Percentiles rank a stretch among this genome's conserved stretches.
These are phyloP conservation scores for Eudemis profundana DNA, from an alignment of 2,888 invertebrate genomes.

Conservation along the genomic window DNA sequence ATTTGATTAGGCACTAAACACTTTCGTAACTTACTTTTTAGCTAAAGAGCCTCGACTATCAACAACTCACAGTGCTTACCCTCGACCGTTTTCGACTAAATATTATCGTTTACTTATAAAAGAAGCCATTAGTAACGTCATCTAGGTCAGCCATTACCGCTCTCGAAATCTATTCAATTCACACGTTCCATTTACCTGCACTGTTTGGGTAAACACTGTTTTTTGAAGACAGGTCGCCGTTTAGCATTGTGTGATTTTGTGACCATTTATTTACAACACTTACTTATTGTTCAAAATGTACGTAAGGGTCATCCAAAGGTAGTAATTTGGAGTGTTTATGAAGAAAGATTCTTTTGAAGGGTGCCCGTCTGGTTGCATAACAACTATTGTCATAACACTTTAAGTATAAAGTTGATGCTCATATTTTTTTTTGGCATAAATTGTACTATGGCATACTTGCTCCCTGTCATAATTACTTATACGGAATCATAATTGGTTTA, in stretches of 20 bases:
- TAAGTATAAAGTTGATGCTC: too few species aligned
- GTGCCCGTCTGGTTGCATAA: too few species aligned
- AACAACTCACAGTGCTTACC: neutral
- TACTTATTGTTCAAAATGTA: neutral
- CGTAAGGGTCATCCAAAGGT: neutral
- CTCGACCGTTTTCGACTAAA: slow-evolving; percentile 9
- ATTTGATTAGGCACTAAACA: too few species aligned
- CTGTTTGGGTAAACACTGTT: slow-evolving; percentile 17
- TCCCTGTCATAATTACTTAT: too few species aligned
- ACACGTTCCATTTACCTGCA: slow-evolving; percentile 6
- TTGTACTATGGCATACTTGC: too few species aligned
- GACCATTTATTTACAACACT: neutral
- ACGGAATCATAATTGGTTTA: too few species aligned
- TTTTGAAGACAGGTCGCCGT: slow-evolving; percentile 15
- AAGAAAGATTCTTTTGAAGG: too few species aligned
- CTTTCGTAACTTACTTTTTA: too few species aligned
- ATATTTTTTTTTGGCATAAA: too few species aligned
- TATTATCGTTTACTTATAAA: slow-evolving; percentile 25
- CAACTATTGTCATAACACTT: too few species aligned
- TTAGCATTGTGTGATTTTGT: neutral
- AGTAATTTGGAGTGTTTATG: neutral
- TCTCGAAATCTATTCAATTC: slow-evolving; percentile 32
- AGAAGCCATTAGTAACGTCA: slow-evolving; percentile 19
- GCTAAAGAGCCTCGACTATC: neutral
- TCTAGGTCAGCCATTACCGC: slow-evolving; percentile 22